A percentile compares a stretch with the other conserved stretches of the same genome.
These are phyloP conservation scores for Zhuqinia jingwanae DNA, from an alignment of 2,888 invertebrate species.

Conservation along the genomic window DNA sequence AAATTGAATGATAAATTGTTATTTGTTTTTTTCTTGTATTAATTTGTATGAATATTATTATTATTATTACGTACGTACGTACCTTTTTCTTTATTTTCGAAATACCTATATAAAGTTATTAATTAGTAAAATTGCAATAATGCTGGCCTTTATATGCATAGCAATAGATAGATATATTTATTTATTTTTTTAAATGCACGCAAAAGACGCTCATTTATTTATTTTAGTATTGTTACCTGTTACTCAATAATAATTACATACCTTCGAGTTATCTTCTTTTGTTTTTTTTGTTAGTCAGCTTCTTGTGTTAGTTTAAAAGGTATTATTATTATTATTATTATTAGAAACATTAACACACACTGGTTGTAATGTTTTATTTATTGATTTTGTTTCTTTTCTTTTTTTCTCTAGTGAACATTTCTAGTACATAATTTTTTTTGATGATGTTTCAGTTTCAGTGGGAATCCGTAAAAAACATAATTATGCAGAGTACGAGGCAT, in stretches of 20 bases:
- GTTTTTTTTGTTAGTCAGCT: neutral
- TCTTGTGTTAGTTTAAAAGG: no score
- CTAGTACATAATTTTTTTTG: no score
- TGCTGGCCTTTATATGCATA: neutral
- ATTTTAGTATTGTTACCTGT: neutral
- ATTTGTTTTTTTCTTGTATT: slow-evolving; percentile 3
- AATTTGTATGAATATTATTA: neutral
- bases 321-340: no score
- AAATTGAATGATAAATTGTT: slow-evolving; percentile 26
- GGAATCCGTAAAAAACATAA: no score
- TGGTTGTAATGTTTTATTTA: no score
- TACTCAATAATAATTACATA: neutral
- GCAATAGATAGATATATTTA: no score
- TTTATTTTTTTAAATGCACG: neutral
- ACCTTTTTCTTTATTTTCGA: neutral
- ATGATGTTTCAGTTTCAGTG: no score
- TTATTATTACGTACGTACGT: slow-evolving; percentile 5
- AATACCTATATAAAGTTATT: slow-evolving; percentile 37
- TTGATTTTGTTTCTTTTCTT: no score
- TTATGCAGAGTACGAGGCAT: no score
- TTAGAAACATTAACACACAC: no score
- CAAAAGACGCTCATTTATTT: neutral
- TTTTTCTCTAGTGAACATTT: no score
- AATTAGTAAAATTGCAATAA: slow-evolving; percentile 6
- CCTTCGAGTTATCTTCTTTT: neutral